Evolutionary conservation across 2,888 invertebrate genomes (phyloP).

Genomic region (Melinopterus prodromus): DNA sequence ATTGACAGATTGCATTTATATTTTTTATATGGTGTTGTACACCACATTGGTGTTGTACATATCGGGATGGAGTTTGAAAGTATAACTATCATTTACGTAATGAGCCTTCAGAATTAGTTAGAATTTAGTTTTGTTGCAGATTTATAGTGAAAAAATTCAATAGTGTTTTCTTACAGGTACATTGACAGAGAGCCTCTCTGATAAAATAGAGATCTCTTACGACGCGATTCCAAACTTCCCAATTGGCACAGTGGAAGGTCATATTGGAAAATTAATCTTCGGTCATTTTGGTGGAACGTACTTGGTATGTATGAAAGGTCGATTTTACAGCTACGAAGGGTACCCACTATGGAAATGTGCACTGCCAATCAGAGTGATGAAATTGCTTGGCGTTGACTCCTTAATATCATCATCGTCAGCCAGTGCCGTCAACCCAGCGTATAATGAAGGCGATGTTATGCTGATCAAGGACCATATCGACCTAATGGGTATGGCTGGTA

Average conservation of each 20-base stretch:
- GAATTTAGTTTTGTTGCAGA: no score
- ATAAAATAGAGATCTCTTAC: constrained; percentile 81
- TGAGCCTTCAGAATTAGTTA: no score
- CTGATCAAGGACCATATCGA: constrained; percentile 96
- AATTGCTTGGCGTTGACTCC: constrained; percentile 87
- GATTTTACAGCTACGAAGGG: constrained; percentile 98
- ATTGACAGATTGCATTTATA: no score
- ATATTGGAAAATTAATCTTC: constrained; percentile 91
- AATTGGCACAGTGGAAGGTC: constrained; percentile 89
- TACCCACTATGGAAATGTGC: constrained; percentile 94
- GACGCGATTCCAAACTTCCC: constrained; percentile 95
- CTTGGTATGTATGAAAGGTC: constrained; percentile 96
- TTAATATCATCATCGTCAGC: constrained; percentile 97
- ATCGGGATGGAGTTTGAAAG: no score
- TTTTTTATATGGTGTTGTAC: no score
- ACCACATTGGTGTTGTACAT: no score
- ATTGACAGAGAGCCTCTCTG: constrained; percentile 78
- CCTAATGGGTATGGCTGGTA: constrained; percentile 94
- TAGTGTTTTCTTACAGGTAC: constrained; percentile 65
- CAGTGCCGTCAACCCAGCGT: constrained; percentile 90
- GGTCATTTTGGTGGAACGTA: constrained; percentile 81
- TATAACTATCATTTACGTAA: no score
- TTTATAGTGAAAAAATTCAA: no score
- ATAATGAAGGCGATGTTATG: constrained; percentile 95
- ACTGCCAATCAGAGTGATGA: constrained; percentile 97